phyloP scores from a whole-genome alignment of 2,888 invertebrate genomes.

The Chymomyza caudatula region DNA sequence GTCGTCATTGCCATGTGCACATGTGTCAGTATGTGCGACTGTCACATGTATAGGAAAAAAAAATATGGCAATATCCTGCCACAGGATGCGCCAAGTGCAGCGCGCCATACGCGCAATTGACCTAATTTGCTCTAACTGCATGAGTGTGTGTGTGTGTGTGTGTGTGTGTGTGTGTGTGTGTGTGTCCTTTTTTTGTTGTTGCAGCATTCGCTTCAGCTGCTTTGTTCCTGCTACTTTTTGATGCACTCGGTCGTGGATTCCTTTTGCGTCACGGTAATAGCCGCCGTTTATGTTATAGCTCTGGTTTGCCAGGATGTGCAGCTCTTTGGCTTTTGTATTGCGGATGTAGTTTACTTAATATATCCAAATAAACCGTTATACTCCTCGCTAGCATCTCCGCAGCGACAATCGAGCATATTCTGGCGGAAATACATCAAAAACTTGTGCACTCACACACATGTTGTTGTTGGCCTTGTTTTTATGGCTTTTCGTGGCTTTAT shows the following conservation, averaged over 20 bases:
- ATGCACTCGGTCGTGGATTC: not conserved
- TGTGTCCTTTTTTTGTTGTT: slow-evolving; percentile 11
- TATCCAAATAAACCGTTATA: not conserved
- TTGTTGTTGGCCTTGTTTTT: too few species aligned
- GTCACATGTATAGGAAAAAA: slow-evolving; percentile 21
- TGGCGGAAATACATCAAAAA: not conserved
- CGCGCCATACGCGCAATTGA: slow-evolving; percentile 49
- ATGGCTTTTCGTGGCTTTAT: too few species aligned
- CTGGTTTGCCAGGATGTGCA: not conserved
- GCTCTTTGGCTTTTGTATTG: not conserved
- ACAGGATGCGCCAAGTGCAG: slow-evolving; percentile 38
- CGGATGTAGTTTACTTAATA: not conserved
- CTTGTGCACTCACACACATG: not conserved
- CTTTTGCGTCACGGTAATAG: slow-evolving; percentile 36
- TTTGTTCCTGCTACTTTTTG: not conserved
- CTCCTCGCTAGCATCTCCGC: not conserved
- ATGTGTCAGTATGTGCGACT: not conserved
- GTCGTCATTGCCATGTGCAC: slow-evolving; percentile 12
- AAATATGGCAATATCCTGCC: slow-evolving; percentile 38
- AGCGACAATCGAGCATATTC: not conserved
- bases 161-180: slow-evolving; percentile 16
- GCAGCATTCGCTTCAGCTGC: not conserved
- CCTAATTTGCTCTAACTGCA: slow-evolving; percentile 41
- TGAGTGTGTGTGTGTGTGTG: slow-evolving; percentile 11
- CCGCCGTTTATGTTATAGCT: slow-evolving; percentile 32